These are phyloP conservation scores for Ptilodon capucinus DNA, from an alignment of 2,888 invertebrate genomes.

Conservation along the genomic window DNA sequence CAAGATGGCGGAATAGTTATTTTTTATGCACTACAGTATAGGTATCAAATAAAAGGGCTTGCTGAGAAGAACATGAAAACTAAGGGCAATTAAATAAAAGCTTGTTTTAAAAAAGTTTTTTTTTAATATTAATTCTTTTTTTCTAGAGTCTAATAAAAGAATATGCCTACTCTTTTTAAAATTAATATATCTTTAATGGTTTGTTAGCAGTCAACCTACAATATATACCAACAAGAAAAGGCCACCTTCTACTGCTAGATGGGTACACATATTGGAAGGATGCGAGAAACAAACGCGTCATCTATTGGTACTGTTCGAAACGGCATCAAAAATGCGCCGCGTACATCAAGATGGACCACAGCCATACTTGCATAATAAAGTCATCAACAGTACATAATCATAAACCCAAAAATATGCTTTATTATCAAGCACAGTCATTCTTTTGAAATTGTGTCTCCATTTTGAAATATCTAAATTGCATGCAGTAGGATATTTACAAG, in stretches of 20 bases:
- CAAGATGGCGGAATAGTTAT: too few relatives aligned
- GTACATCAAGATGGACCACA: slow-evolving; percentile 27
- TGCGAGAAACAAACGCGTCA: slow-evolving; percentile 25
- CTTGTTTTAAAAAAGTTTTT: too few relatives aligned
- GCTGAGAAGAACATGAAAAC: too few relatives aligned
- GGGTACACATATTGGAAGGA: slow-evolving; percentile 43
- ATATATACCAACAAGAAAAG: slow-evolving; percentile 34
- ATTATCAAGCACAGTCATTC: too few relatives aligned
- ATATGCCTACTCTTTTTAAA: neutral
- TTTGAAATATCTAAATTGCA: too few relatives aligned
- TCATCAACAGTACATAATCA: slow-evolving; percentile 8
- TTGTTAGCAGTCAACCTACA: slow-evolving; percentile 15
- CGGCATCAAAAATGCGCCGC: slow-evolving; percentile 27
- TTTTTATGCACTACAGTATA: too few relatives aligned
- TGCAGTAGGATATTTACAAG: too few relatives aligned
- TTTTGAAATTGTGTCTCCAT: too few relatives aligned
- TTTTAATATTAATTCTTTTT: too few relatives aligned
- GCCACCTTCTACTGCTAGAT: slow-evolving; percentile 32
- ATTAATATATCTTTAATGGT: neutral
- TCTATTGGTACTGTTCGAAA: slow-evolving; percentile 42
- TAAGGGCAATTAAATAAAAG: too few relatives aligned
- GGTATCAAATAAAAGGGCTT: too few relatives aligned
- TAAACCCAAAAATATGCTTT: slow-evolving; percentile 1
- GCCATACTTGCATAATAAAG: neutral
- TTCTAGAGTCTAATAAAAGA: neutral